Evolutionary conservation across 2,888 invertebrate species (phyloP).

Genomic region (Mythimna albipuncta): DNA sequence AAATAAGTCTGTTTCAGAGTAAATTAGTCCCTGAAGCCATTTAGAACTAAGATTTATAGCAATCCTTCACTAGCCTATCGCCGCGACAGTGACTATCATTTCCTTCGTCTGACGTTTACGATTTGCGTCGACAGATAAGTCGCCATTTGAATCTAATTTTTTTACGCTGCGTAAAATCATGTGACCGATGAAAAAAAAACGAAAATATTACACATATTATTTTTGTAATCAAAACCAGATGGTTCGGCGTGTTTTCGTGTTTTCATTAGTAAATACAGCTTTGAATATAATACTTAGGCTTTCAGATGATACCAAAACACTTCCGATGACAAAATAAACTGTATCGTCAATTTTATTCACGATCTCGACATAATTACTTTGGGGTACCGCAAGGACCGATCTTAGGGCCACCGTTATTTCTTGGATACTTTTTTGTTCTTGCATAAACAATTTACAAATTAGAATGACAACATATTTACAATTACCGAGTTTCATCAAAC

Average conservation of each 20-base stretch:
- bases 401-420: too few relatives aligned
- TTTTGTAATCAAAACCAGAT: constrained; percentile 22
- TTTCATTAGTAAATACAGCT: constrained; percentile 14
- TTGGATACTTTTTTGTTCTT: too few relatives aligned
- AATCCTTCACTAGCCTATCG: constrained; percentile 20
- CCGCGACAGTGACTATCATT: constrained; percentile 14
- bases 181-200: constrained; percentile 14
- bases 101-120: constrained; percentile 42
- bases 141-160: constrained; percentile 28
- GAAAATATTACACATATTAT: constrained; percentile 2
- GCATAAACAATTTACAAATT: too few relatives aligned
- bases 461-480: too few relatives aligned
- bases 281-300: neutral
- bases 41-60: constrained; percentile 43
- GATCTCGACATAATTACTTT: too few relatives aligned
- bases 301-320: too few relatives aligned
- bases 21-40: constrained; percentile 21
- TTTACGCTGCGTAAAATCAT: constrained; percentile 25
- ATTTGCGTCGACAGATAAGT: constrained; percentile 29
- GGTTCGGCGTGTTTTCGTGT: neutral
- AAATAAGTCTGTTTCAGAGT: constrained; percentile 14
- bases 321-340: too few relatives aligned
- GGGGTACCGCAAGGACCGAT: too few relatives aligned
- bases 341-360: too few relatives aligned
- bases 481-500: too few relatives aligned